Conservation (phyloP, 2,797 vertebrate species). For the Linurgus olivaceus region DNA sequence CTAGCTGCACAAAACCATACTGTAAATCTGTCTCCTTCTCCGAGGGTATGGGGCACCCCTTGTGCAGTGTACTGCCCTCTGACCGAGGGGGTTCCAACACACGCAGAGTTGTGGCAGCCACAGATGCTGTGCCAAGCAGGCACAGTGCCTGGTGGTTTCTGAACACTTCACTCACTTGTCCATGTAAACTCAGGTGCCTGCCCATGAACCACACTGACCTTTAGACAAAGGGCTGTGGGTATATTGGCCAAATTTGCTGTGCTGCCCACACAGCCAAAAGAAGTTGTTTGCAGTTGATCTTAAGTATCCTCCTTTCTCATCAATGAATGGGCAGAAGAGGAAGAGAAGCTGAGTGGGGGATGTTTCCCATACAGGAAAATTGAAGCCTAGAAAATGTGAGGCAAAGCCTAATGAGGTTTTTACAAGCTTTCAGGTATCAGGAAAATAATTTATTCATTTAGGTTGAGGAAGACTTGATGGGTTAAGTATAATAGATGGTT, state of each 20-base stretch:
- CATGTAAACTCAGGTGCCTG: neutral
- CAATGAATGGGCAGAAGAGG: neutral
- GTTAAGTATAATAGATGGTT: neutral
- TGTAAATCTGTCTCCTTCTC: neutral
- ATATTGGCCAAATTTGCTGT: neutral
- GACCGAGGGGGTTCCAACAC: neutral
- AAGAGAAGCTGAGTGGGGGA: neutral
- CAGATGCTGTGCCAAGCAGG: neutral
- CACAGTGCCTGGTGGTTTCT: neutral
- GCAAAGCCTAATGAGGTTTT: neutral
- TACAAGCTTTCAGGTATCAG: neutral
- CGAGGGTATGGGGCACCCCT: rapidly evolving
- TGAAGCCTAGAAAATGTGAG: neutral
- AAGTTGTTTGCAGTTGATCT: neutral
- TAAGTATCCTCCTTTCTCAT: neutral
- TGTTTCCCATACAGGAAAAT: neutral
- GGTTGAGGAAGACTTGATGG: neutral
- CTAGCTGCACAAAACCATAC: neutral
- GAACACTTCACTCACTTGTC: neutral
- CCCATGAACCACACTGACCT: neutral
- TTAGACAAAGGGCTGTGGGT: neutral
- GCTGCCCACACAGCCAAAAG: neutral
- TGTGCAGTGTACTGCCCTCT: rapidly evolving
- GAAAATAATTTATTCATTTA: neutral
- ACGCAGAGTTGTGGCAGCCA: neutral